These are phyloP conservation scores for Hemibates koningsi DNA, from an alignment of 2,113 vertebrate species.

Conservation along the genomic window DNA sequence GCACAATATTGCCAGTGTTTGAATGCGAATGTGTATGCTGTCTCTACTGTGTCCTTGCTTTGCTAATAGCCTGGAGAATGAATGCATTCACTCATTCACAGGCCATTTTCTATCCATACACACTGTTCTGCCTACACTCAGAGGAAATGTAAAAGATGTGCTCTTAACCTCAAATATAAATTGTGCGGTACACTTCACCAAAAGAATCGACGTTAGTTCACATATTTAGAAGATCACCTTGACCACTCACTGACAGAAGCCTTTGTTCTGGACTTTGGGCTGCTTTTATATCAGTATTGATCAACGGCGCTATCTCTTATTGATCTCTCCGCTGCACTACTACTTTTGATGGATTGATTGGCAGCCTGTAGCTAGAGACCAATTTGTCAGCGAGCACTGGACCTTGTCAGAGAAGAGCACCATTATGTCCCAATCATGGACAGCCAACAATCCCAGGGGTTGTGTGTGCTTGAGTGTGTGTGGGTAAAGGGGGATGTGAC, in stretches of 20 bases:
- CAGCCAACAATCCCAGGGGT: constrained; percentile 12
- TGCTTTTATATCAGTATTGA: constrained; percentile 46
- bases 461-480: not conserved
- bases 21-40: not conserved
- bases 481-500: not conserved
- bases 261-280: constrained; percentile 1
- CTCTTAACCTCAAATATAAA: not conserved
- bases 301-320: constrained; percentile 37
- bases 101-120: not conserved
- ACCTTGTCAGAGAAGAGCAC: constrained; percentile 45
- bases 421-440: constrained; percentile 53
- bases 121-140: not conserved
- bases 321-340: constrained; percentile 26
- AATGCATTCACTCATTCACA: not conserved
- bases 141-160: not conserved
- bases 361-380: constrained; percentile 48
- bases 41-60: constrained; percentile 5
- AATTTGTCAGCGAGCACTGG: constrained; percentile 56
- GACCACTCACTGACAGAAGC: not conserved
- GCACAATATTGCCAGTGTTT: not conserved
- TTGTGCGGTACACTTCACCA: not conserved
- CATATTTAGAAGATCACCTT: constrained; percentile 24
- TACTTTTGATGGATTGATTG: constrained; percentile 66
- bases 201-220: not conserved
- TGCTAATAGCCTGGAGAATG: not conserved